A percentile compares a stretch with the other conserved stretches of the same genome.
These are phyloP conservation scores for Acipenser ruthenus DNA, from an alignment of 2,797 vertebrate species.

Conservation along the genomic window DNA sequence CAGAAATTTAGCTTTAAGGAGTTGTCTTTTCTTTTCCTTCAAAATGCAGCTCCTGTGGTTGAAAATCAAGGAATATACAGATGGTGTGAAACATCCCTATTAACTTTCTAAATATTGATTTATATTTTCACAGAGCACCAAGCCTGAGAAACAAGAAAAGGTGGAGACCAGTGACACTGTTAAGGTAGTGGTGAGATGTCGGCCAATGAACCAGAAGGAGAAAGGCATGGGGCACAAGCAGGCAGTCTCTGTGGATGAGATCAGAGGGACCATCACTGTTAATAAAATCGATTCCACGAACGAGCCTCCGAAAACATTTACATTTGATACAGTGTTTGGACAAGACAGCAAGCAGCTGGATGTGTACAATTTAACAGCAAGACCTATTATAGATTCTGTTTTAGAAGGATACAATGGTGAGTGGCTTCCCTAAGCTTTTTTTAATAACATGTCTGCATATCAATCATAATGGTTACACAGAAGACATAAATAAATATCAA, in stretches of 20 bases:
- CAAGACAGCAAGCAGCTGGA: slow-evolving; percentile 95
- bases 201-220: slow-evolving; percentile 90
- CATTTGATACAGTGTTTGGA: slow-evolving; percentile 95
- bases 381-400: slow-evolving; percentile 92
- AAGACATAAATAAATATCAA: too few species aligned
- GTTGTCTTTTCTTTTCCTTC: too few species aligned
- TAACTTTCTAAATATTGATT: not conserved
- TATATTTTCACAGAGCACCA: slow-evolving; percentile 61
- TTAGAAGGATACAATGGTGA: slow-evolving; percentile 96
- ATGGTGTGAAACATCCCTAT: too few species aligned
- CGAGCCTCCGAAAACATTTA: slow-evolving; percentile 95
- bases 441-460: not conserved
- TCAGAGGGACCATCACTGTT: slow-evolving; percentile 88
- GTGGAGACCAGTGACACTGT: slow-evolving; percentile 86
- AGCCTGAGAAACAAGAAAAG: slow-evolving; percentile 73
- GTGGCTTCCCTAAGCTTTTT: slow-evolving; percentile 14
- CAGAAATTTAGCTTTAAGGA: too few species aligned
- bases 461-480: not conserved
- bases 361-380: slow-evolving; percentile 94
- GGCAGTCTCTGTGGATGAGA: slow-evolving; percentile 87
- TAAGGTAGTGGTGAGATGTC: slow-evolving; percentile 93
- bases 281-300: slow-evolving; percentile 83
- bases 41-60: too few species aligned
- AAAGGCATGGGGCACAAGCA: slow-evolving; percentile 74
- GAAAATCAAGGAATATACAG: too few species aligned